Evolutionary conservation across 2,113 vertebrate genomes (phyloP).

Genomic region (Chamaetylas fuelleborni): DNA sequence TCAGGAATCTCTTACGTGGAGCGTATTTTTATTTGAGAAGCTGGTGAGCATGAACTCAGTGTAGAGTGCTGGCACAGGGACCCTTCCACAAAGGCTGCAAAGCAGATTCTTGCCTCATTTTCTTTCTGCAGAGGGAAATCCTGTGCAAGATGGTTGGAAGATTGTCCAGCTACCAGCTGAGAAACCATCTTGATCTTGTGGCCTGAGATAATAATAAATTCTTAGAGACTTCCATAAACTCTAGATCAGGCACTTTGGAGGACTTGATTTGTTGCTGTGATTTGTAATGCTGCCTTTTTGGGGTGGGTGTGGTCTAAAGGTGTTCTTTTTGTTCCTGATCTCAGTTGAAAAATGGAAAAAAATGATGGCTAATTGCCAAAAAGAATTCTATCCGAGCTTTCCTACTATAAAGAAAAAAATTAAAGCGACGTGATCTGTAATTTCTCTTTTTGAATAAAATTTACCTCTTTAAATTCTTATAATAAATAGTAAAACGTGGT

Average conservation of each 20-base stretch:
- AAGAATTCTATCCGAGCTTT: neutral
- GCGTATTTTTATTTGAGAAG: conserved; percentile 26
- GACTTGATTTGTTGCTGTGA: neutral
- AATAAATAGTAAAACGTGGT: neutral
- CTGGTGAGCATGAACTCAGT: neutral
- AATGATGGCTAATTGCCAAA: neutral
- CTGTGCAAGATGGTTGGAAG: neutral
- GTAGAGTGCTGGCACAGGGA: neutral
- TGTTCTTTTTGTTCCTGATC: neutral
- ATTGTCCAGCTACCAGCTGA: neutral
- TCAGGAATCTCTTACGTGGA: conserved; percentile 23
- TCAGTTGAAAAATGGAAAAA: neutral
- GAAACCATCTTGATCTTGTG: neutral
- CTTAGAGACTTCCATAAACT: neutral
- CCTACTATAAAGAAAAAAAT: neutral
- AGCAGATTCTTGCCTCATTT: neutral
- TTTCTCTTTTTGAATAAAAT: neutral
- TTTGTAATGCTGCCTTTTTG: neutral
- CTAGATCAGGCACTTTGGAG: neutral
- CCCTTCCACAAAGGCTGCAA: neutral
- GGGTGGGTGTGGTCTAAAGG: neutral
- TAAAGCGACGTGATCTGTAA: neutral
- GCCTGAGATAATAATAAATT: neutral
- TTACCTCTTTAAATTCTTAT: neutral
- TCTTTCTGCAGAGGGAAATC: neutral